phyloP scores from a whole-genome alignment of 2,888 invertebrate species.

The Colletes collaris region DNA sequence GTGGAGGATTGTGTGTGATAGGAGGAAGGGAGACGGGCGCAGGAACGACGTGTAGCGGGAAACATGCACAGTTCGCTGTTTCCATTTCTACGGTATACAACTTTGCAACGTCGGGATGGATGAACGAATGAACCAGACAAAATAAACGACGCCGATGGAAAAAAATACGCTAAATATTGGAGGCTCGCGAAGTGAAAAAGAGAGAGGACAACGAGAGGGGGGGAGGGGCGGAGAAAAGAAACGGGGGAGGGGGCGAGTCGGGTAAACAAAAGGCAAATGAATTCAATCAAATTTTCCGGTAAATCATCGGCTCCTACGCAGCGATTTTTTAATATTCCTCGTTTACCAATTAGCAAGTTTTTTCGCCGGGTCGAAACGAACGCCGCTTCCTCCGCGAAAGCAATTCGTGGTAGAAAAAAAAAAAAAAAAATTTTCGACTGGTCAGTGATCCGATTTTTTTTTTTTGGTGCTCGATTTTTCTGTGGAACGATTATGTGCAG shows the following conservation, averaged over 20 bases:
- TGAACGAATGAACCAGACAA: slow-evolving; percentile 61
- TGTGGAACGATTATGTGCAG: no score
- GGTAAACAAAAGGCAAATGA: slow-evolving; percentile 78
- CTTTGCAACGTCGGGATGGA: slow-evolving; percentile 64
- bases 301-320: slow-evolving; percentile 79
- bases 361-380: slow-evolving; percentile 36
- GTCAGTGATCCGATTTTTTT: neutral
- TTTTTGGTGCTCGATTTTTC: no score
- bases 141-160: slow-evolving; percentile 65
- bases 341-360: slow-evolving; percentile 79
- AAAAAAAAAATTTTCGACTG: slow-evolving; percentile 6
- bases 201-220: neutral
- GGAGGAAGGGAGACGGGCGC: slow-evolving; percentile 34
- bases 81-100: slow-evolving; percentile 71
- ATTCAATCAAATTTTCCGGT: slow-evolving; percentile 82
- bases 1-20: slow-evolving; percentile 48
- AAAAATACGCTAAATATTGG: slow-evolving; percentile 74
- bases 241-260: slow-evolving; percentile 55
- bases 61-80: slow-evolving; percentile 72
- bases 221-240: neutral
- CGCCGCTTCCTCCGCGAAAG: slow-evolving; percentile 29
- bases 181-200: slow-evolving; percentile 54
- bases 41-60: slow-evolving; percentile 60
- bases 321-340: slow-evolving; percentile 75
- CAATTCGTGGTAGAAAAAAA: slow-evolving; percentile 8